Conservation (phyloP, 2,888 invertebrate genomes). For the Bhutanitis thaidina region DNA sequence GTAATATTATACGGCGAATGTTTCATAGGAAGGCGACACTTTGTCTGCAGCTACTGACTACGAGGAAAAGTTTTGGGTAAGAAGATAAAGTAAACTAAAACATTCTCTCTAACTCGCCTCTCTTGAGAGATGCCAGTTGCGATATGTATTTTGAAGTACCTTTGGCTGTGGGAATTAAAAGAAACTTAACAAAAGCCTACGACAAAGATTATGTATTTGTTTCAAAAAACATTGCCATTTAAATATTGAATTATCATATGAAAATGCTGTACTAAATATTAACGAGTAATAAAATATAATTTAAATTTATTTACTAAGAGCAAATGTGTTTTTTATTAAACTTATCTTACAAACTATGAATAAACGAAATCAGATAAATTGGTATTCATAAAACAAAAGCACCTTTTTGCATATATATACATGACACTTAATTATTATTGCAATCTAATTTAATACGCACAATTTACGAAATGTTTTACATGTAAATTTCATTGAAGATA, state of each 20-base stretch:
- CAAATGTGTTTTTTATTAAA: no score
- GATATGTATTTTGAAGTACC: conserved; percentile 18
- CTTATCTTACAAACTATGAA: no score
- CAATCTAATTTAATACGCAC: not conserved
- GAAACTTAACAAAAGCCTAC: conserved; percentile 16
- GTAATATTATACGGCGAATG: conserved; percentile 17
- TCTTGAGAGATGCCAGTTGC: conserved; percentile 15
- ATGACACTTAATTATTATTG: no score
- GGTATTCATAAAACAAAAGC: no score
- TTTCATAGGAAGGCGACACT: conserved; percentile 20
- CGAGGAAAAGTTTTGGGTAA: conserved; percentile 16
- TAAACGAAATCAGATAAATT: no score
- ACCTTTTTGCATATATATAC: no score
- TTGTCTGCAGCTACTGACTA: conserved; percentile 12
- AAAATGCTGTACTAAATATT: no score
- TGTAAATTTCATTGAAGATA: conserved; percentile 7
- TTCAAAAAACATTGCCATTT: no score
- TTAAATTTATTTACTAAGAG: no score
- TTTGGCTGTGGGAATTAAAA: conserved; percentile 19
- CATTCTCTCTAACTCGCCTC: conserved; percentile 18
- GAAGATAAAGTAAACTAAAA: conserved; percentile 20
- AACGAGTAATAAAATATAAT: no score
- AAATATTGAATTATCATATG: no score
- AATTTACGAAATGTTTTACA: not conserved
- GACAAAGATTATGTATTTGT: no score